Conservation (phyloP, 1,140 invertebrate genomes). For the Ganaspis sp. region DNA sequence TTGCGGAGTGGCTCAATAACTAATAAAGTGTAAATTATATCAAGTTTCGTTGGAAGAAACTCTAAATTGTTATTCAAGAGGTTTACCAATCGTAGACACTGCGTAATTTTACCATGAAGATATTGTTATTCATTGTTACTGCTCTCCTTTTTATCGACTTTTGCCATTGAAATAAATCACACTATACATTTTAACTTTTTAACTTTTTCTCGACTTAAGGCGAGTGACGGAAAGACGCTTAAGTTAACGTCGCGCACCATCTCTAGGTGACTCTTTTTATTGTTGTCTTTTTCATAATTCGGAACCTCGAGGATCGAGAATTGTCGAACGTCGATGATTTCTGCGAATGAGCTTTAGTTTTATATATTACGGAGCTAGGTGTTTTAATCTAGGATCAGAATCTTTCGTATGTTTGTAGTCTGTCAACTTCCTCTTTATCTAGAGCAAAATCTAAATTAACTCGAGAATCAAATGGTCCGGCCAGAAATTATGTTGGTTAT, state of each 20-base stretch:
- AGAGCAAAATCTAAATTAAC: slow-evolving; percentile 43
- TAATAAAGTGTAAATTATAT: slow-evolving; percentile 37
- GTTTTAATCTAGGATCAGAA: too few species aligned
- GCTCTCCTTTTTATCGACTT: slow-evolving; percentile 71
- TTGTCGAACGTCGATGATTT: slow-evolving; percentile 28
- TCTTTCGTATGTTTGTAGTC: too few species aligned
- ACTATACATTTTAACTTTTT: slow-evolving; percentile 64
- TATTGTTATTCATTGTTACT: slow-evolving; percentile 73
- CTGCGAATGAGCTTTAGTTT: slow-evolving; percentile 7
- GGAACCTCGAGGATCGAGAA: not conserved
- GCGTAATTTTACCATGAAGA: slow-evolving; percentile 67
- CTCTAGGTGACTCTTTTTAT: slow-evolving; percentile 23
- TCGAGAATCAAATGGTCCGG: slow-evolving; percentile 65
- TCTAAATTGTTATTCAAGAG: slow-evolving; percentile 72
- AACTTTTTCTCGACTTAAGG: slow-evolving; percentile 59
- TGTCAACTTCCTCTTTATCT: not conserved
- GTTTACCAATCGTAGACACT: slow-evolving; percentile 71
- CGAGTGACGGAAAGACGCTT: slow-evolving; percentile 54
- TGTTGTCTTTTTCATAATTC: not conserved
- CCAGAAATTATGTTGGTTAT: slow-evolving; percentile 46
- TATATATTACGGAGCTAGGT: not conserved
- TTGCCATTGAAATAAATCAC: slow-evolving; percentile 68
- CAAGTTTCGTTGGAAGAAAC: slow-evolving; percentile 64
- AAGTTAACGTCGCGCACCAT: slow-evolving; percentile 31
- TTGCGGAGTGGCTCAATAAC: not conserved